Evolutionary conservation across 2,888 invertebrate species (phyloP).

Genomic region (Malthinus seriepunctatus): DNA sequence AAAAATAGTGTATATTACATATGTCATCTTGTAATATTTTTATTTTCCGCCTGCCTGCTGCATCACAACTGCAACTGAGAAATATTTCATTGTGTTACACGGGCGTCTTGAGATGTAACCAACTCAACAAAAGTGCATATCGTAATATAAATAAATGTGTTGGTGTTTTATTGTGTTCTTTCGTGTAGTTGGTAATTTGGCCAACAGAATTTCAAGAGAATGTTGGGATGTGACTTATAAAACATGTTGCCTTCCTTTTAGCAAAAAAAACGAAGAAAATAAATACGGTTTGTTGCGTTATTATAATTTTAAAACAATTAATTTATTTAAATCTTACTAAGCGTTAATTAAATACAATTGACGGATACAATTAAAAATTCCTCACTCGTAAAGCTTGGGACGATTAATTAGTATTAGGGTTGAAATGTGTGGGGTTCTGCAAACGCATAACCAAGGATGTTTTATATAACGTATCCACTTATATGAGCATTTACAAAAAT

Average conservation of each 20-base stretch:
- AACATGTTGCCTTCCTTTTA: constrained; percentile 46
- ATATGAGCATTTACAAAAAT: too few relatives aligned
- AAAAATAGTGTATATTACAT: constrained; percentile 2
- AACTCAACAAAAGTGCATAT: constrained; percentile 12
- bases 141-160: constrained; percentile 40
- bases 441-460: too few relatives aligned
- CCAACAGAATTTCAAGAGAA: constrained; percentile 41
- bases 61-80: constrained; percentile 19
- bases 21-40: neutral
- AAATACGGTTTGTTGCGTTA: constrained; percentile 16
- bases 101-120: constrained; percentile 5
- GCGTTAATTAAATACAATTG: too few relatives aligned
- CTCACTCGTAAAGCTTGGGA: too few relatives aligned
- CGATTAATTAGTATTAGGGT: too few relatives aligned
- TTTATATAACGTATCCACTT: too few relatives aligned
- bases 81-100: constrained; percentile 13
- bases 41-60: neutral
- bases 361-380: too few relatives aligned
- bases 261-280: constrained; percentile 22
- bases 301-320: neutral
- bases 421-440: too few relatives aligned
- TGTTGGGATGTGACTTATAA: constrained; percentile 41
- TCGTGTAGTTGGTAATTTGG: constrained; percentile 47
- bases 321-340: too few relatives aligned
- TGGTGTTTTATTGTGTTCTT: constrained; percentile 49